Evolutionary conservation across 2,888 invertebrate species (phyloP).

Genomic region (Euplexia lucipara): DNA sequence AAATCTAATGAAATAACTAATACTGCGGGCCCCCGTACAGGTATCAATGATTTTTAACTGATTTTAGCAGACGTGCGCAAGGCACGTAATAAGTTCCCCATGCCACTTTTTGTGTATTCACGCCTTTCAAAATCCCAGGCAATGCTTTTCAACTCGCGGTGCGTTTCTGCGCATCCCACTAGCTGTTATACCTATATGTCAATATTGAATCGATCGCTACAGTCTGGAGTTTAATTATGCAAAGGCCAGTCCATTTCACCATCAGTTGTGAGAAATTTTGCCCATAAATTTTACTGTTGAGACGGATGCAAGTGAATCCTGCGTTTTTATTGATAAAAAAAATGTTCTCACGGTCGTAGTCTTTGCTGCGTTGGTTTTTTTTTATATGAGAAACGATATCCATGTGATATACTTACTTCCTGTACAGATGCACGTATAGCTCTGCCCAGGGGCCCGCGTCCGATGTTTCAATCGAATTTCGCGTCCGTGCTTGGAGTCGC

Average conservation of each 20-base stretch:
- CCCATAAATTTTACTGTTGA: slow-evolving; percentile 73
- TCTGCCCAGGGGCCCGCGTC: slow-evolving; percentile 59
- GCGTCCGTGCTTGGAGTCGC: slow-evolving; percentile 54
- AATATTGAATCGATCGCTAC: slow-evolving; percentile 58
- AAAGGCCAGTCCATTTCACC: slow-evolving; percentile 81
- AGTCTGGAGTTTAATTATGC: slow-evolving; percentile 69
- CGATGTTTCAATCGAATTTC: slow-evolving; percentile 57
- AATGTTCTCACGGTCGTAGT: slow-evolving; percentile 82
- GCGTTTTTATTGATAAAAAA: slow-evolving; percentile 72
- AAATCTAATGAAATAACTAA: slow-evolving; percentile 70
- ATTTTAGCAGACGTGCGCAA: slow-evolving; percentile 75
- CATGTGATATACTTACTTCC: slow-evolving; percentile 81
- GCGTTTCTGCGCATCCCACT: slow-evolving; percentile 81
- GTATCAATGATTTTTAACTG: slow-evolving; percentile 64
- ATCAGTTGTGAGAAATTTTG: slow-evolving; percentile 70
- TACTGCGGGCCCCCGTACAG: slow-evolving; percentile 66
- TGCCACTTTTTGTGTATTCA: slow-evolving; percentile 83
- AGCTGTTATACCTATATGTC: slow-evolving; percentile 70
- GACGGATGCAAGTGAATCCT: slow-evolving; percentile 80
- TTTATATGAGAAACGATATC: slow-evolving; percentile 67
- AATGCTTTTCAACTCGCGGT: slow-evolving; percentile 74
- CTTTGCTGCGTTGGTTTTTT: slow-evolving; percentile 70
- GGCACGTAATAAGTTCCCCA: slow-evolving; percentile 78
- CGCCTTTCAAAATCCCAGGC: slow-evolving; percentile 79
- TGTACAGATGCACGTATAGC: slow-evolving; percentile 71